phyloP scores from a whole-genome alignment of 2,113 vertebrate species.

The Cyprinus carpio region DNA sequence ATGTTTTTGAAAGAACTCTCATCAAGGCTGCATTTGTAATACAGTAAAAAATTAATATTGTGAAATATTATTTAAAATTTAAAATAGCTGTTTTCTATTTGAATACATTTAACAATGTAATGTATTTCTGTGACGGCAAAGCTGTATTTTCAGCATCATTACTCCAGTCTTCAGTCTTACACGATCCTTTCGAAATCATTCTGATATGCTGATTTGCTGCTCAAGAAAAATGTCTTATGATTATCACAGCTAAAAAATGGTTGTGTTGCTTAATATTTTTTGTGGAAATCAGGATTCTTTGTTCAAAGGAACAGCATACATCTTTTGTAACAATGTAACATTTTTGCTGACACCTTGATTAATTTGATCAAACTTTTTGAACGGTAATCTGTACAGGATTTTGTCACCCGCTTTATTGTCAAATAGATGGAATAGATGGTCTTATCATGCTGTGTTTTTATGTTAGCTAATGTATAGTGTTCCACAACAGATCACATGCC shows the following conservation, averaged over 20 bases:
- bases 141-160: no score
- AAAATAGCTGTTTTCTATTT: background rate
- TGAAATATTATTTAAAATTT: background rate
- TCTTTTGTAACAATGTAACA: background rate
- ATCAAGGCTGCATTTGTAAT: background rate
- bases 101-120: background rate
- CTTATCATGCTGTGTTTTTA: background rate
- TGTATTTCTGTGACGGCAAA: no score
- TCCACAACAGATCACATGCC: constrained; percentile 22
- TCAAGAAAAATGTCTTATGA: background rate
- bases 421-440: background rate
- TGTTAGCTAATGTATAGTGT: background rate
- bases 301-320: background rate
- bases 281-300: no score
- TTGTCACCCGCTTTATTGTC: background rate
- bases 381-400: background rate
- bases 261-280: no score
- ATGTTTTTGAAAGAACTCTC: background rate
- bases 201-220: background rate
- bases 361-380: no score
- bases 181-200: no score
- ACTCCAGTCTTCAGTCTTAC: no score
- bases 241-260: background rate
- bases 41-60: background rate
- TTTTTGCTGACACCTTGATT: background rate